Evolutionary conservation across 2,113 vertebrate genomes (phyloP), one percentile per base, ranked within the genome.

Genomic region (Puffinus mauretanicus): DNA sequence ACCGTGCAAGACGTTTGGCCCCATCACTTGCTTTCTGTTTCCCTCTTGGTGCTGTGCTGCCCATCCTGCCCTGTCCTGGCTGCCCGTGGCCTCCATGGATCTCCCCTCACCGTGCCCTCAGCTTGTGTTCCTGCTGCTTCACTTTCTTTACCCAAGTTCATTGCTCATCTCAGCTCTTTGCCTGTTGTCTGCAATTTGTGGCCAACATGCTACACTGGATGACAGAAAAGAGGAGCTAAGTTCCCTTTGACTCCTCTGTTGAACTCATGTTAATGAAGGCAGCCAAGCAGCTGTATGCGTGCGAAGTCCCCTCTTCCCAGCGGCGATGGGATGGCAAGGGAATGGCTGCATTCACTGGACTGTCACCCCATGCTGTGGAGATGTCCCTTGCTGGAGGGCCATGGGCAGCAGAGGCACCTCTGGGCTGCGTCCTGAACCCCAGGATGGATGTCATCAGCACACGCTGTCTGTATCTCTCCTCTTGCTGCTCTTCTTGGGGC

Each of bases 331-430:
- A 26, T 47, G 51, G 51, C 46, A 52, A 36, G 25, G 73, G 44
- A 69, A 73, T 0, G 3, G 22, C 55, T 55, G 32, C 4, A 2
- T 34, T 62, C 9, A 2, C 11, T 38, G 47, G 40, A 14, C 26
- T 75, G 34, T 34, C 49, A 51, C 10, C 8, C 9, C 0, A 0
- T 26, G 14, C 22, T 57, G 24, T 16, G 24, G 60, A 76, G 36
- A 30, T 0, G 0, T 72, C 30, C 27, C 34, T 29, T 32, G 10
- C 58, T 76, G 62, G 38, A 60, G 52, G 27, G 29, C 24, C 22
- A 7, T 19, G 62, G 14, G 61, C 66, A 90, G 38, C 66, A 85
- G 36, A 52, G 40, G 40, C 47, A 65, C 10, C 8, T 64, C 47
- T 15, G 0, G 22, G 44, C 72, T 72, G 40, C 1, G 0, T 46